phyloP scores from a whole-genome alignment of 2,888 invertebrate species.

The Diarsia dahlii region DNA sequence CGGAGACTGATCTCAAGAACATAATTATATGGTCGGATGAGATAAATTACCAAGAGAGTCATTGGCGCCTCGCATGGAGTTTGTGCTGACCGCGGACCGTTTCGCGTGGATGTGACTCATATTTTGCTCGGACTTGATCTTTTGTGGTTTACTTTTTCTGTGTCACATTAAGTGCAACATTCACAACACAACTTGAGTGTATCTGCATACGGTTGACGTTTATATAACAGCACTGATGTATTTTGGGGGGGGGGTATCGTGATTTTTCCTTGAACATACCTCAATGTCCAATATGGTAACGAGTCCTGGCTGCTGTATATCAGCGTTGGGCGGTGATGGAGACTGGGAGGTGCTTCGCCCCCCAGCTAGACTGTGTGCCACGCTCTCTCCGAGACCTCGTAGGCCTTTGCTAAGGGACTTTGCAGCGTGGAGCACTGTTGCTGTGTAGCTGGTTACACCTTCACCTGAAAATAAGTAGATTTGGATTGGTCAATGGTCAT shows the following conservation, averaged over 20 bases:
- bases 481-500: neutral
- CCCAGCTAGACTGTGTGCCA: slow-evolving; percentile 97
- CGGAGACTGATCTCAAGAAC: neutral
- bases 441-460: slow-evolving; percentile 97
- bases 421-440: slow-evolving; percentile 98
- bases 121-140: neutral
- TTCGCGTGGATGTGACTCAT: neutral
- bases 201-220: neutral
- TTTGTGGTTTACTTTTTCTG: neutral
- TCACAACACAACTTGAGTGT: neutral
- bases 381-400: slow-evolving; percentile 97
- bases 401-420: slow-evolving; percentile 98
- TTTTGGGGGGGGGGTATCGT: too few species aligned
- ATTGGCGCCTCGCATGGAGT: neutral
- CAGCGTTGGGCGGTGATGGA: slow-evolving; percentile 87
- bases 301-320: slow-evolving; percentile 95
- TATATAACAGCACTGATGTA: neutral
- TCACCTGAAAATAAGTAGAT: slow-evolving; percentile 87
- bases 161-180: neutral
- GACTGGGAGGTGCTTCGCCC: slow-evolving; percentile 89
- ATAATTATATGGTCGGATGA: neutral
- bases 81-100: neutral
- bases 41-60: neutral
- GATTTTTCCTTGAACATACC: slow-evolving; percentile 78
- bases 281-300: slow-evolving; percentile 97